Evolutionary conservation across 2,797 vertebrate species (phyloP).

Genomic region (Leptatherina wallacei): DNA sequence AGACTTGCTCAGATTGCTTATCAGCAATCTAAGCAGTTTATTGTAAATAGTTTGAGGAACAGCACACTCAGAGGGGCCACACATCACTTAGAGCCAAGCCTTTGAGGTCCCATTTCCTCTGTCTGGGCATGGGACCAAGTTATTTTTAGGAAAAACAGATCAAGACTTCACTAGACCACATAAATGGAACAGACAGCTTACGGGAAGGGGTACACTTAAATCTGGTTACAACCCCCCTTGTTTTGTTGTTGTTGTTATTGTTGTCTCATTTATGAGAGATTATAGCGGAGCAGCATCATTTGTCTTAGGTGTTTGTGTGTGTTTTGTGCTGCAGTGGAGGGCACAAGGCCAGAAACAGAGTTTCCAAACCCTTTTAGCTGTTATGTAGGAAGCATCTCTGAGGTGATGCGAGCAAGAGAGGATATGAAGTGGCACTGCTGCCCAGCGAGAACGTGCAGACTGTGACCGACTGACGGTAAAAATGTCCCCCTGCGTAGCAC

Average conservation of each 20-base stretch:
- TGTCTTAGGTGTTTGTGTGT: conserved; percentile 25
- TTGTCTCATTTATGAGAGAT: conserved; percentile 30
- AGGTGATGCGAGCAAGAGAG: conserved; percentile 31
- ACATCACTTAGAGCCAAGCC: conserved; percentile 44
- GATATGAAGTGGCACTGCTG: conserved; percentile 18
- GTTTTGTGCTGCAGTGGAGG: background rate
- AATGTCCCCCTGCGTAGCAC: conserved; percentile 19
- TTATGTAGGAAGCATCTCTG: conserved; percentile 23
- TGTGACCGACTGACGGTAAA: conserved; percentile 13
- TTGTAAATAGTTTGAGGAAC: conserved; percentile 26
- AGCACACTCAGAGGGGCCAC: conserved; percentile 22
- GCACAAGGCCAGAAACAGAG: conserved; percentile 12
- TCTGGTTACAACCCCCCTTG: conserved; percentile 27
- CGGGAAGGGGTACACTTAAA: conserved; percentile 29
- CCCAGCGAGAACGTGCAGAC: conserved; percentile 16
- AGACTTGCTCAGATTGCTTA: background rate
- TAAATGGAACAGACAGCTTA: conserved; percentile 50
- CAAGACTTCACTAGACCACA: conserved; percentile 41
- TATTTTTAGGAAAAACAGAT: conserved; percentile 73
- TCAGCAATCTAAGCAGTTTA: conserved; percentile 7
- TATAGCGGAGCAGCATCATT: conserved; percentile 18
- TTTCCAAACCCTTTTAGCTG: conserved; percentile 43
- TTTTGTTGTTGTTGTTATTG: conserved; percentile 22
- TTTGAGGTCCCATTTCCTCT: conserved; percentile 63
- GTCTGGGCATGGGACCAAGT: conserved; percentile 64